Percentiles rank a stretch among this genome's conserved stretches.
These are phyloP conservation scores for Phataginus tetradactyla DNA, from an alignment of 2,797 vertebrate species.

Conservation along the genomic window DNA sequence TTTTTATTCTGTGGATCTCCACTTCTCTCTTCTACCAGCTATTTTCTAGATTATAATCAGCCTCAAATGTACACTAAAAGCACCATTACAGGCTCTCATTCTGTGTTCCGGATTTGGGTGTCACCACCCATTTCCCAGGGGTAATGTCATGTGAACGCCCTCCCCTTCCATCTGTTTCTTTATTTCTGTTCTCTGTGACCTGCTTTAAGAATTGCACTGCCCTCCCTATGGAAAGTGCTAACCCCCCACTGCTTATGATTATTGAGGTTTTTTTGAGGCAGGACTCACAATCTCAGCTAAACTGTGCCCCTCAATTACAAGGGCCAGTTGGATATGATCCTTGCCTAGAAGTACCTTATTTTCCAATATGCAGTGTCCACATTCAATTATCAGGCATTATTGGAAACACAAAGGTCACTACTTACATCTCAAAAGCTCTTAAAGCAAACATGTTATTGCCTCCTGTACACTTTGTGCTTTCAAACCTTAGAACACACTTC, in stretches of 20 bases:
- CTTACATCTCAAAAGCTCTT: conserved; percentile 72
- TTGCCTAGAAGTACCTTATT: conserved; percentile 69
- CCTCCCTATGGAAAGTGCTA: background rate
- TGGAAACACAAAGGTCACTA: conserved; percentile 65
- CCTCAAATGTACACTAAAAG: conserved; percentile 38
- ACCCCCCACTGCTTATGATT: conserved; percentile 64
- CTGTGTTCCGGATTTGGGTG: background rate
- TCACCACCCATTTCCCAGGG: background rate
- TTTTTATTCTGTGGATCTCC: background rate
- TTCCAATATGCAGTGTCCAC: conserved; percentile 63
- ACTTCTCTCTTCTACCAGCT: background rate
- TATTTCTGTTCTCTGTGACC: conserved; percentile 55
- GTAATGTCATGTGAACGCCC: background rate
- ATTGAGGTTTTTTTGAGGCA: conserved; percentile 63
- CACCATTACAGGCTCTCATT: background rate
- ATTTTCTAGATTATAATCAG: conserved; percentile 56
- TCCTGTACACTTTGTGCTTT: conserved; percentile 34
- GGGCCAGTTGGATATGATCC: conserved; percentile 56
- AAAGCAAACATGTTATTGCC: conserved; percentile 69
- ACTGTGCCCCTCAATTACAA: conserved; percentile 67
- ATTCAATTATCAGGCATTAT: conserved; percentile 75
- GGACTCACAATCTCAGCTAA: conserved; percentile 56
- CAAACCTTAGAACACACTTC: conserved; percentile 58
- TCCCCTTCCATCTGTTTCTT: background rate
- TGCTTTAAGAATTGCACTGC: background rate